These are phyloP conservation scores for Phalangium opilio DNA, from an alignment of 2,888 invertebrate genomes.

Conservation along the genomic window DNA sequence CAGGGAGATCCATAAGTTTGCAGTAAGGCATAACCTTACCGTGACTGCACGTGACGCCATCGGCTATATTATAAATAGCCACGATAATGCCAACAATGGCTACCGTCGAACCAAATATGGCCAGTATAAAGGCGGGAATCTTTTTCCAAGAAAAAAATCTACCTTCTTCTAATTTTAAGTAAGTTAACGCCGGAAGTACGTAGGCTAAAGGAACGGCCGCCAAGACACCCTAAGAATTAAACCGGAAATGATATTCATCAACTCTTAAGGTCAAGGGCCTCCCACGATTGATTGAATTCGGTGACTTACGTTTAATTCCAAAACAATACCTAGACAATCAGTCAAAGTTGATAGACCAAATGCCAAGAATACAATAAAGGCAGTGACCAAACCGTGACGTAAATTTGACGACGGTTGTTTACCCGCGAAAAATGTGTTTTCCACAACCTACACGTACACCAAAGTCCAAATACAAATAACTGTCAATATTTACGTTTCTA, in stretches of 20 bases:
- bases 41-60: constrained; percentile 45
- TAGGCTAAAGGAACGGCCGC: constrained; percentile 70
- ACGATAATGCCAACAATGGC: constrained; percentile 44
- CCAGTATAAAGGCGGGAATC: constrained; percentile 51
- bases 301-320: constrained; percentile 58
- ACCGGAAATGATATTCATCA: no score
- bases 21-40: constrained; percentile 48
- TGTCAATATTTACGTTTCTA: background rate
- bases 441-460: constrained; percentile 32
- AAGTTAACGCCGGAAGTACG: constrained; percentile 61
- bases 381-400: constrained; percentile 42
- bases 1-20: constrained; percentile 1
- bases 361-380: constrained; percentile 49
- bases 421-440: constrained; percentile 30
- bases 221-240: constrained; percentile 56
- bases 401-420: constrained; percentile 36
- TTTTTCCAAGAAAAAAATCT: constrained; percentile 48
- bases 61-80: constrained; percentile 37
- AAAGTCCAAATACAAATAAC: background rate
- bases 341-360: constrained; percentile 63
- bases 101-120: constrained; percentile 48
- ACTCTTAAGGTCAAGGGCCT: no score
- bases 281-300: background rate
- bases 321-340: constrained; percentile 63
- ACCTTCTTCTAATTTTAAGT: constrained; percentile 56